A percentile compares a stretch with the other conserved stretches of the same genome.
Conservation (phyloP, 2,888 invertebrate genomes). For the Teleiodes luculella region DNA sequence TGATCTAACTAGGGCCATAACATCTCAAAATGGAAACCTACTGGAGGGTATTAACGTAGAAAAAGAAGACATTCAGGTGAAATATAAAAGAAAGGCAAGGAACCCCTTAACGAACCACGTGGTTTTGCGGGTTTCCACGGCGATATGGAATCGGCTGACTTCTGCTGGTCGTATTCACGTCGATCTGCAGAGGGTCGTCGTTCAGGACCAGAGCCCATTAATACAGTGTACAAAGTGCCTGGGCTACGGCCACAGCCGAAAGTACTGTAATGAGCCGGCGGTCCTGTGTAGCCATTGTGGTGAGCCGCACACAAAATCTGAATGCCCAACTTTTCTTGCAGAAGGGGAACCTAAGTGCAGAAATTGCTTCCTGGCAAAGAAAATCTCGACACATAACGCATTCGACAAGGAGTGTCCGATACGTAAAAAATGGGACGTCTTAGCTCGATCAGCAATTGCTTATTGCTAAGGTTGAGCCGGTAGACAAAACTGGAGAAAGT, state of each 20-base stretch:
- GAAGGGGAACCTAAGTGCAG: neutral
- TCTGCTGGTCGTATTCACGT: neutral
- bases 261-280: neutral
- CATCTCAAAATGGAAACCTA: neutral
- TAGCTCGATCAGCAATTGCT: neutral
- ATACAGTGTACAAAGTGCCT: constrained; percentile 12
- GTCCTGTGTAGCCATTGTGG: constrained; percentile 15
- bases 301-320: constrained; percentile 2
- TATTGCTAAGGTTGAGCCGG: constrained; percentile 4
- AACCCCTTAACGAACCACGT: neutral
- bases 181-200: neutral
- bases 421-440: neutral
- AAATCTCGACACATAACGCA: neutral
- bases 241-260: constrained; percentile 11
- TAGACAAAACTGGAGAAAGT: neutral
- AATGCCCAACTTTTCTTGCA: neutral
- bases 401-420: neutral
- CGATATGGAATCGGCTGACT: neutral
- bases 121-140: neutral
- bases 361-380: neutral
- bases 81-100: neutral
- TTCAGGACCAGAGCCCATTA: constrained; percentile 8
- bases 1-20: neutral
- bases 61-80: neutral
- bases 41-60: neutral